Evolutionary conservation across 2,113 vertebrate species (phyloP).

Genomic region (Meleagris gallopavo): DNA sequence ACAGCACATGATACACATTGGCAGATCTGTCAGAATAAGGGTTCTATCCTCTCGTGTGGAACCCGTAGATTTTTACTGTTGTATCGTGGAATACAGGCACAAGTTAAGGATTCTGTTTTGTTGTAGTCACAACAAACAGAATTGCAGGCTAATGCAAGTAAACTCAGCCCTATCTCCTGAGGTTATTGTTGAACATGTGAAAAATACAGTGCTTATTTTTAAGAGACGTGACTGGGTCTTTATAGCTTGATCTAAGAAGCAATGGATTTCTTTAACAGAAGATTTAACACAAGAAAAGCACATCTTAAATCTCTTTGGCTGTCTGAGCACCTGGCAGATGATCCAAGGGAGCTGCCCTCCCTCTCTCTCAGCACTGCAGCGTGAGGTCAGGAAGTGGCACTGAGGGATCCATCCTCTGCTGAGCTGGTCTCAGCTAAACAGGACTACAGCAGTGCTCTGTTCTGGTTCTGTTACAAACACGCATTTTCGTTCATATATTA

Average conservation of each 20-base stretch:
- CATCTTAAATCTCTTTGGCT: background rate
- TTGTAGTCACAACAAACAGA: background rate
- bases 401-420: accelerated
- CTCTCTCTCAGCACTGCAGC: accelerated
- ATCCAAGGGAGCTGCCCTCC: background rate
- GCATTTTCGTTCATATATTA: accelerated
- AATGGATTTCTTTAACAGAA: background rate
- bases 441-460: accelerated
- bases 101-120: background rate
- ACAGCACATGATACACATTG: accelerated
- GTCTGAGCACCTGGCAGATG: accelerated
- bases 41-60: background rate
- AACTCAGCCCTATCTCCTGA: background rate
- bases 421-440: background rate
- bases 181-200: accelerated
- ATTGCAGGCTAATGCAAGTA: accelerated
- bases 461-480: accelerated
- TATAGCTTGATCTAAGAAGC: accelerated
- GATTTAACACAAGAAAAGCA: background rate
- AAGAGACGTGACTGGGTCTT: background rate
- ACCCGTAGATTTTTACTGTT: background rate
- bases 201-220: background rate
- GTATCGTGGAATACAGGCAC: accelerated
- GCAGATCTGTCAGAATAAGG: background rate
- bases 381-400: accelerated